Evolutionary conservation across 1,140 invertebrate species (phyloP), one percentile per base, ranked within the genome.

Genomic region (Andrena cerasifolii): DNA sequence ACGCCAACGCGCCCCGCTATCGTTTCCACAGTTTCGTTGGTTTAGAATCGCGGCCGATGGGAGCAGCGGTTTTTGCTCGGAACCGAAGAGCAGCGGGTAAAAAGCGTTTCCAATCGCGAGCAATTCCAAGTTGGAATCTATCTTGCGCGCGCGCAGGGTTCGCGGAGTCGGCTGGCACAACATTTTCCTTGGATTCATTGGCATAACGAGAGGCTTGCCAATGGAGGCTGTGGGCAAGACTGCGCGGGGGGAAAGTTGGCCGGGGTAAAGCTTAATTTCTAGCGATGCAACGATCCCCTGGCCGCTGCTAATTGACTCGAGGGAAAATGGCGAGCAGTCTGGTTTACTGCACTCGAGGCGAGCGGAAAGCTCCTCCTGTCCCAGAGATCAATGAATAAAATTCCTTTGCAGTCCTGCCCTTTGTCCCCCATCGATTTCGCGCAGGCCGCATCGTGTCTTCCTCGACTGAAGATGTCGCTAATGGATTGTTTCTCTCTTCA

Each of bases 201-300:
- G 54, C 6, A 26, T 65, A 75, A 45, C 24, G 26, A 54, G 47
- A 36, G 51, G 26, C 54, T 33, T 40, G 31, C 7, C 33, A 33
- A 2, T 47, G 31, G 45, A 70, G 28, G 18, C 33, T 58, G 12
- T 3, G 7, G 26, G 28, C 5, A 21, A 36, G 31, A 59, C n/a
- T 21, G 49, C 10, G 18, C 26, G 36, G 21, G 47, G 33, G 16
- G 18, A 21, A 3, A 1, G 21, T 16, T 6, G n/a, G 33, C 8
- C 4, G 12, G 36, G 8, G 43, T 45, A 21, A 65, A 83, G 76
- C 77, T 79, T 58, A 61, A 71, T 79, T 79, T 82, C 58, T 79
- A 33, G 58, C 65, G 43, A 56, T 2, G 77, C 36, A 61, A 73
- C 54, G 47, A 28, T 63, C 26, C 40, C 49, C 61, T 56, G 45